Evolutionary conservation across 2,113 vertebrate species (phyloP), one percentile per base, ranked within the genome.

Genomic region (Argyrosomus japonicus): DNA sequence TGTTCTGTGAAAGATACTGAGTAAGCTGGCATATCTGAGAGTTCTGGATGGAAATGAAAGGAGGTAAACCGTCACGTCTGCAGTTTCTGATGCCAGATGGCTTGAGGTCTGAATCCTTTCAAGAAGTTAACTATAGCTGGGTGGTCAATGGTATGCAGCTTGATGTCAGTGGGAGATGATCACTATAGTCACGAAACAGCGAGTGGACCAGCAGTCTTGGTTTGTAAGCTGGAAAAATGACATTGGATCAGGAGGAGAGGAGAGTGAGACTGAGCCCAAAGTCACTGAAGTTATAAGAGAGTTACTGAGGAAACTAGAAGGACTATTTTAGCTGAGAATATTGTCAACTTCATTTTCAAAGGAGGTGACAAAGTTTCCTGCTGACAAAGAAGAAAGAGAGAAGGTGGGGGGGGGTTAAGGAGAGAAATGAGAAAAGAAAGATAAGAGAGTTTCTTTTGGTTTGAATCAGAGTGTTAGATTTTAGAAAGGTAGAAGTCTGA

Each of bases 41-140:
- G 82, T 88, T 90, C 88, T 91, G 88, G 91, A 89, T 48, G 40
- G 87, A 82, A 85, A 88, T 88, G 84, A 91, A 88, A 89, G 87
- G 83, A 79, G 62, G 80, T 82, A 85, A 85, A 87, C 71, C 3
- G 19, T 56, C 65, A 77, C 51, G 77, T 91, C 80, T 89, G 83
- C 83, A 80, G 68, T 76, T 74, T 72, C 53, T 21, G 50, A 73
- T 74, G 87, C 88, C 90, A 89, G 85, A 87, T 91, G 91, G 90
- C 90, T 80, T 19, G 73, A 85, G 68, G 83, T 75, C 81, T 74
- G 75, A 83, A 65, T 85, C 75, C 70, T 72, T 32, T 47, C 1
- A 29, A 89, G 77, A 71, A 67, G 71, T 57, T 61, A 58, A 48
- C 61, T 56, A 47, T 68, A 45, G 75, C 75, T 53, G 68, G 79